These are phyloP conservation scores for Eutolmus rufibarbis DNA, from an alignment of 2,888 invertebrate genomes.

Conservation along the genomic window DNA sequence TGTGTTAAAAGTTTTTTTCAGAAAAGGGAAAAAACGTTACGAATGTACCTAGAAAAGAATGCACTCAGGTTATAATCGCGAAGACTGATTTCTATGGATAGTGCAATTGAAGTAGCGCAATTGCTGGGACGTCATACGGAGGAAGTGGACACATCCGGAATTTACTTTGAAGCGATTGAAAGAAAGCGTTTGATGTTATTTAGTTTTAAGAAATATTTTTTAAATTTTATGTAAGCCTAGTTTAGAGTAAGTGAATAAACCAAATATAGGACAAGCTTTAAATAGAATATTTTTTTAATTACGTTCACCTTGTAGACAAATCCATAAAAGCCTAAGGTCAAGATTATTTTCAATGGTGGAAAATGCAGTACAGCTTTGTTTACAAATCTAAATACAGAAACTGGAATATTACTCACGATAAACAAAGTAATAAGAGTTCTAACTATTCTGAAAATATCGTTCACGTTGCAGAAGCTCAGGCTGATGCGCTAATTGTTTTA, in stretches of 20 bases:
- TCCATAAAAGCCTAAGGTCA: too few relatives aligned
- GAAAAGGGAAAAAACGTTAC: not conserved
- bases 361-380: not conserved
- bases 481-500: not conserved
- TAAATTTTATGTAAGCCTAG: not conserved
- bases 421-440: not conserved
- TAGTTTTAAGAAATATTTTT: not conserved
- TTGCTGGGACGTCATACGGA: not conserved
- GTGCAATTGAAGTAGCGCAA: not conserved
- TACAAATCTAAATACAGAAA: not conserved
- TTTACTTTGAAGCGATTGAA: not conserved
- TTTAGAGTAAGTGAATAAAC: not conserved
- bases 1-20: not conserved
- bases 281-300: not conserved
- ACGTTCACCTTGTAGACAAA: too few relatives aligned
- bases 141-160: not conserved
- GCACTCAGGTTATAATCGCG: constrained; percentile 34
- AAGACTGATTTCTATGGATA: constrained; percentile 40
- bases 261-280: not conserved
- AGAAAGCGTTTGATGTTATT: not conserved
- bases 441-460: not conserved
- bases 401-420: not conserved
- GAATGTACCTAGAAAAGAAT: constrained; percentile 39
- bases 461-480: not conserved
- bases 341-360: not conserved